phyloP scores from a whole-genome alignment of 2,113 vertebrate species.

The Labrus mixtus region DNA sequence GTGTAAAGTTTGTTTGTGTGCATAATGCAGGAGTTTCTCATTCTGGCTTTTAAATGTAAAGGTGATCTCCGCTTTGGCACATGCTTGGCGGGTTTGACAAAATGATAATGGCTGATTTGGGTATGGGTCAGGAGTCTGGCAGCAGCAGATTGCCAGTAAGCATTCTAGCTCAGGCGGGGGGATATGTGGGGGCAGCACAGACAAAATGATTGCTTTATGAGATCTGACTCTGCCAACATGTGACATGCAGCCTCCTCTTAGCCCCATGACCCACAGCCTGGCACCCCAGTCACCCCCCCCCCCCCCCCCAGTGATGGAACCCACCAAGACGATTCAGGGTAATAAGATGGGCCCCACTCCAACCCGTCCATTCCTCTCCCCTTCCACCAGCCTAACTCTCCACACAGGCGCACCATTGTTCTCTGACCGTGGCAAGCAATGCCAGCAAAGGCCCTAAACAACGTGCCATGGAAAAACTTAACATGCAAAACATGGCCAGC shows the following conservation, averaged over 20 bases:
- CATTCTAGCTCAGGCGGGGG: conserved; percentile 52
- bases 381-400: conserved; percentile 52
- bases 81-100: conserved; percentile 26
- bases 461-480: conserved; percentile 69
- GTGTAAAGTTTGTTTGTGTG: neutral
- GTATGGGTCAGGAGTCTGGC: conserved; percentile 56
- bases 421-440: conserved; percentile 70
- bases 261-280: conserved; percentile 57
- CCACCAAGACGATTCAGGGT: conserved; percentile 57
- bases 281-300: conserved; percentile 34
- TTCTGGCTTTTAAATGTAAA: neutral
- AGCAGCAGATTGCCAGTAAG: conserved; percentile 53
- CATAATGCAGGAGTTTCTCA: neutral
- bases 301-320: conserved; percentile 45
- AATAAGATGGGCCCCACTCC: conserved; percentile 68
- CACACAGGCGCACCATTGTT: conserved; percentile 84
- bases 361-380: conserved; percentile 61
- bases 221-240: conserved; percentile 47
- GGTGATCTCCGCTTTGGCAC: neutral
- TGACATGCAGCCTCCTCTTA: conserved; percentile 54
- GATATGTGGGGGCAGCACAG: conserved; percentile 56
- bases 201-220: conserved; percentile 68
- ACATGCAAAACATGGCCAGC: conserved; percentile 74
- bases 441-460: conserved; percentile 76
- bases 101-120: conserved; percentile 42